Evolutionary conservation across 2,113 vertebrate genomes (phyloP).

Genomic region (Erythrocercus mccallii): DNA sequence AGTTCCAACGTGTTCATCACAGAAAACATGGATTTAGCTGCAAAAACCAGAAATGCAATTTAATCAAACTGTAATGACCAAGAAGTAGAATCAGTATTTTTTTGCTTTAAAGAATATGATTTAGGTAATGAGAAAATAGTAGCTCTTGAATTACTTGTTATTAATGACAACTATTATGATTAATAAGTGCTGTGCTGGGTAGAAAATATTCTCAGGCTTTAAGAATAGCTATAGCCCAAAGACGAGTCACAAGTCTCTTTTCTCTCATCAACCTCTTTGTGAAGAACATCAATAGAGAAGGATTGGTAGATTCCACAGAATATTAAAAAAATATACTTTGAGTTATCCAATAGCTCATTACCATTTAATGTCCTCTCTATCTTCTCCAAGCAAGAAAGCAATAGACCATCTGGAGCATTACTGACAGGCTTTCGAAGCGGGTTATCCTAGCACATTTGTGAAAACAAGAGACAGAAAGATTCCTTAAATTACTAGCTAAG

Average conservation of each 20-base stretch:
- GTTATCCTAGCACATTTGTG: conserved; percentile 34
- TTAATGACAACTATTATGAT: background rate
- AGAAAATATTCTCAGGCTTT: background rate
- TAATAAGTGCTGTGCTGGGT: background rate
- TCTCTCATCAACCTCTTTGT: background rate
- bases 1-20: conserved; percentile 74
- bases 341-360: conserved; percentile 44
- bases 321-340: background rate
- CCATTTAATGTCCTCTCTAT: conserved; percentile 77
- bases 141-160: background rate
- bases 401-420: conserved; percentile 14
- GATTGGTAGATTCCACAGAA: background rate
- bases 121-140: background rate
- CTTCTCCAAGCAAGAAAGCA: conserved; percentile 73
- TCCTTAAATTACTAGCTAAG: background rate
- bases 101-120: background rate
- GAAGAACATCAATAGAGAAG: background rate
- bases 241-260: background rate
- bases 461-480: background rate
- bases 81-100: background rate
- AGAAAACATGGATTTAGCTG: conserved; percentile 73
- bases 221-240: background rate
- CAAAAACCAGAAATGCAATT: conserved; percentile 1
- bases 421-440: background rate
- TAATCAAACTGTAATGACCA: background rate